Evolutionary conservation across 1,140 invertebrate species (phyloP).

Genomic region (Leptestheria dahalacensis): DNA sequence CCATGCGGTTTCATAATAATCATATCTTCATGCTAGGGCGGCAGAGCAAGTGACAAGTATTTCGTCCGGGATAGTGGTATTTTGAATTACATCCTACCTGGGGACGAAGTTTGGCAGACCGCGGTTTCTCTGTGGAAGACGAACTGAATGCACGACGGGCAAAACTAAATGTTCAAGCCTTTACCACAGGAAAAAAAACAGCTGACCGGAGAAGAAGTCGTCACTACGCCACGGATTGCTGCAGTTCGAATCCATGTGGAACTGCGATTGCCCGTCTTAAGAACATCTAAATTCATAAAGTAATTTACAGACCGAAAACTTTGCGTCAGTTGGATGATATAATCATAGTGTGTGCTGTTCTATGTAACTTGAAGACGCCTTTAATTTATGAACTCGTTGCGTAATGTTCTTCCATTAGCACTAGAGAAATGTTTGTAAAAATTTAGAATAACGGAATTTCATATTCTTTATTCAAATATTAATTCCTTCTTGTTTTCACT

Average conservation of each 20-base stretch:
- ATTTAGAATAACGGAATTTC: not conserved
- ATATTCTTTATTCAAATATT: too few relatives aligned
- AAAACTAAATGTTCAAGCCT: not conserved
- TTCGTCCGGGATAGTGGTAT: not conserved
- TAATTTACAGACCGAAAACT: not conserved
- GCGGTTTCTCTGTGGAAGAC: not conserved
- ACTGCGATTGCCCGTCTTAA: not conserved
- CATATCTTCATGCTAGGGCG: not conserved
- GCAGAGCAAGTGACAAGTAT: not conserved
- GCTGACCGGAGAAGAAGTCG: not conserved
- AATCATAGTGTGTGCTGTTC: not conserved
- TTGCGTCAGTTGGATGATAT: not conserved
- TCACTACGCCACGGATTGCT: not conserved
- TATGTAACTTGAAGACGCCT: not conserved
- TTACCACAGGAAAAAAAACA: not conserved
- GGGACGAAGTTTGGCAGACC: not conserved
- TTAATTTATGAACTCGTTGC: not conserved
- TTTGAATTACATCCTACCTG: not conserved
- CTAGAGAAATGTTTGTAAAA: not conserved
- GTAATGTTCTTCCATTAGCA: not conserved
- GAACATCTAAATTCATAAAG: not conserved
- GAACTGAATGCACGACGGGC: not conserved
- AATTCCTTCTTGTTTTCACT: too few relatives aligned
- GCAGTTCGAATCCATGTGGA: not conserved
- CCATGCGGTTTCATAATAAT: not conserved